Evolutionary conservation across 2,797 vertebrate genomes (phyloP).

Genomic region (Argentina silus): DNA sequence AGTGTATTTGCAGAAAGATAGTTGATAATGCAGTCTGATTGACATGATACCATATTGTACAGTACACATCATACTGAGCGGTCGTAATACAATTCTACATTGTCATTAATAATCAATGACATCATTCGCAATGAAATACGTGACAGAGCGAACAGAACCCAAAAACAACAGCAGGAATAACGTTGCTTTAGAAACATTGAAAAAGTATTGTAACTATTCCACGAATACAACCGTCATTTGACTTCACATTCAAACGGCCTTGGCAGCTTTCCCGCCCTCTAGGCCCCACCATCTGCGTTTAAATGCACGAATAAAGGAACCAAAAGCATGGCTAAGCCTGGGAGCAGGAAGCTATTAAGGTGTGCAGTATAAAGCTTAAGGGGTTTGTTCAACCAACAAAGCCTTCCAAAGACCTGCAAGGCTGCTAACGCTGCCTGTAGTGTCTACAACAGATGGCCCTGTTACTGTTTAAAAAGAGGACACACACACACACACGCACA

Average conservation of each 20-base stretch:
- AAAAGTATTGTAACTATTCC: not conserved
- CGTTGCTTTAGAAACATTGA: not conserved
- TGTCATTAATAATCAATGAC: not conserved
- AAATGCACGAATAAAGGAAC: slow-evolving; percentile 17
- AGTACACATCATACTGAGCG: not conserved
- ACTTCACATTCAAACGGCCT: not conserved
- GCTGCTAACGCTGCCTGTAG: not conserved
- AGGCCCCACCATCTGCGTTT: slow-evolving; percentile 32
- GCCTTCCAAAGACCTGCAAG: not conserved
- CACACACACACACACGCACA: not conserved
- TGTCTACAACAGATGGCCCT: slow-evolving; percentile 38
- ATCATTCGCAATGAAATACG: not conserved
- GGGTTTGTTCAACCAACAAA: slow-evolving; percentile 1
- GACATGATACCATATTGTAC: not conserved
- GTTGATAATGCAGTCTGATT: too few species aligned
- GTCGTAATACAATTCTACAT: not conserved
- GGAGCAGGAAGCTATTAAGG: slow-evolving; percentile 15
- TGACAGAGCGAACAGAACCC: not conserved
- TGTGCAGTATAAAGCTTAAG: slow-evolving; percentile 19
- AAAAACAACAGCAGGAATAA: not conserved
- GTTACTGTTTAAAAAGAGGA: slow-evolving; percentile 39
- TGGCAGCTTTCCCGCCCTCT: slow-evolving; percentile 2
- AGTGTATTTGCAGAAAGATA: too few species aligned
- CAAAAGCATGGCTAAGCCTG: not conserved
- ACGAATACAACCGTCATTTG: not conserved